These are phyloP conservation scores for Fopius arisanus DNA, from an alignment of 1,140 invertebrate species.

Conservation along the genomic window DNA sequence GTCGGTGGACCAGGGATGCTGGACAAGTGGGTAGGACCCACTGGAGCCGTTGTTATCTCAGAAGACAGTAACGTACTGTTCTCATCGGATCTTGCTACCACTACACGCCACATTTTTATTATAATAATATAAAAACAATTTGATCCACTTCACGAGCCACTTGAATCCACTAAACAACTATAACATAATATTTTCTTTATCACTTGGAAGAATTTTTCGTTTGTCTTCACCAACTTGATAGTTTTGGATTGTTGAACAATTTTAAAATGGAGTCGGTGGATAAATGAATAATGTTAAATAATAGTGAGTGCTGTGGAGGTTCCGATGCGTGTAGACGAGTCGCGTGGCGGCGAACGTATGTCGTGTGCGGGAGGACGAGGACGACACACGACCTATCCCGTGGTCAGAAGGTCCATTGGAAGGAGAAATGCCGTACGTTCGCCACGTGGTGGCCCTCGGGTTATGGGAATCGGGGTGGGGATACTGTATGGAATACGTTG, in stretches of 20 bases:
- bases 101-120: slow-evolving; percentile 65
- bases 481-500: neutral
- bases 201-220: no score
- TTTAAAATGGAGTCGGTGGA: neutral
- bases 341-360: slow-evolving; percentile 66
- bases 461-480: slow-evolving; percentile 11
- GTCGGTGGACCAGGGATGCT: slow-evolving; percentile 47
- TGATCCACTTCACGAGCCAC: neutral
- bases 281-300: neutral
- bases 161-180: neutral
- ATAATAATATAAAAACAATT: neutral
- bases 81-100: slow-evolving; percentile 62
- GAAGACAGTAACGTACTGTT: slow-evolving; percentile 61
- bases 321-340: slow-evolving; percentile 58
- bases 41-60: slow-evolving; percentile 50
- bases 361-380: slow-evolving; percentile 61
- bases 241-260: no score
- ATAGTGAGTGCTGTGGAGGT: neutral
- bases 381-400: slow-evolving; percentile 59
- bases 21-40: slow-evolving; percentile 47
- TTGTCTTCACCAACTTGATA: no score
- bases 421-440: slow-evolving; percentile 37
- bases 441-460: slow-evolving; percentile 31
- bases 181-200: no score
- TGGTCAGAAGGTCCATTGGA: slow-evolving; percentile 38